Base-by-base conservation (phyloP, 1,140 invertebrate species). In the Battus philenor region DNA sequence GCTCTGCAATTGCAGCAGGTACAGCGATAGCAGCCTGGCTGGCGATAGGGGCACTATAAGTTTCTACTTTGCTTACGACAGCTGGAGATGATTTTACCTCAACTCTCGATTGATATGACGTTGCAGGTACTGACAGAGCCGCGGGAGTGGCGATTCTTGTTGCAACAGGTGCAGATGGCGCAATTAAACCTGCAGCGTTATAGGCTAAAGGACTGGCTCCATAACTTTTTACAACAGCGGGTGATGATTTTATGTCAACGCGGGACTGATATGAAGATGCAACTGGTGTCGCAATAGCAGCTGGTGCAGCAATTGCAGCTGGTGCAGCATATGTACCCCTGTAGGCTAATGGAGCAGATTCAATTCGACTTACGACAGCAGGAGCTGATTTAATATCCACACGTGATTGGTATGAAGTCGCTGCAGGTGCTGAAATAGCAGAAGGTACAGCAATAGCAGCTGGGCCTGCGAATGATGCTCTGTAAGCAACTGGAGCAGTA, bases 241-340 rank as follows among this genome's bases (percentile, higher is more conserved):
- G 18, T 2, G 18, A 20, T 3, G 18, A 20, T 20, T 20, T 20
- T 20, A 20, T 6, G 2, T 20, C 18, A 20, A 20, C 2, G 18
- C 18, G 18, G 2, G 18, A 3, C 6, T 20, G 18, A 20, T 20
- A 20, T 2, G 50, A 41, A 18, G 50, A 47, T 1, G 52, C 45
- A 26, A 50, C 36, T 31, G 54, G 53, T 24, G 38, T 30, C 3
- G 57, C 26, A 24, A 59, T 36, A 11, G 46, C 51, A 22, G 47
- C 50, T 33, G 47, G 27, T 3, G 55, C 53, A 0, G 63, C 68
- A 18, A 63, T 50, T 9, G 60, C 67, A 3, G 62, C 46, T 2
- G 68, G 64, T 17, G 61, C 65, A 0, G 50, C 36, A 2, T 54
- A 56, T 12, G 63, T 56, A 7, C 51, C 55, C 4, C 46, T 33